Evolutionary conservation across 2,113 vertebrate species (phyloP).

Genomic region (Nettapus auritus): DNA sequence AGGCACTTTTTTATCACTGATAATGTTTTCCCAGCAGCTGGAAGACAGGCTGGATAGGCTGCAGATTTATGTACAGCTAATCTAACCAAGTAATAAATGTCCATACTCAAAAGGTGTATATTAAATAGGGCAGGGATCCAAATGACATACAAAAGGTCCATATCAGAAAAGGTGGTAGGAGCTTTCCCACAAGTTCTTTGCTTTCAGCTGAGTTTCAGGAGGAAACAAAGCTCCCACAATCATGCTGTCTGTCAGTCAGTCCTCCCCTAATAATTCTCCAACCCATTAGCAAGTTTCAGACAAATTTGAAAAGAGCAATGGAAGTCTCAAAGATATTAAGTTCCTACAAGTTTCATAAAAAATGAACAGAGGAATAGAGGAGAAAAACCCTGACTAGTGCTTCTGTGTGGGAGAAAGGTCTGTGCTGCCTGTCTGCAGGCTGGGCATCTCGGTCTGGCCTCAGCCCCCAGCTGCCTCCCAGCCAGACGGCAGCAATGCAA

Average conservation of each 20-base stretch:
- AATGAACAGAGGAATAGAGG: background rate
- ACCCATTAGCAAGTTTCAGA: background rate
- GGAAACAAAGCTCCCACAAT: background rate
- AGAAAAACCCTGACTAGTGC: background rate
- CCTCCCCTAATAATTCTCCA: background rate
- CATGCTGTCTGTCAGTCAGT: background rate
- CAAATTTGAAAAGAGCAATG: background rate
- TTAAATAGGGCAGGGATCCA: background rate
- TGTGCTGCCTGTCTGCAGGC: background rate
- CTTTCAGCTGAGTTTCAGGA: background rate
- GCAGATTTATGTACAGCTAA: background rate
- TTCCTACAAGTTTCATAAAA: constrained; percentile 16
- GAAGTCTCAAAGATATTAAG: constrained; percentile 32
- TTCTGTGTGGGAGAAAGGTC: background rate
- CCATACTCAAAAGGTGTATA: background rate
- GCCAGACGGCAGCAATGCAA: rapidly evolving
- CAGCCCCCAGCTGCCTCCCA: background rate
- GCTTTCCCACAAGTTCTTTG: background rate
- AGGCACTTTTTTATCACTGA: background rate
- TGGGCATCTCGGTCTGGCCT: rapidly evolving
- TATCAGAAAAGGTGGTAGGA: background rate
- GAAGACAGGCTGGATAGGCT: background rate
- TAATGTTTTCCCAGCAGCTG: background rate
- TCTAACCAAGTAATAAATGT: background rate
- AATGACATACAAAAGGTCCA: background rate